Percentiles rank a stretch among this genome's conserved stretches.
phyloP scores from a whole-genome alignment of 2,113 vertebrate species.

The Ceuthmochares aereus region DNA sequence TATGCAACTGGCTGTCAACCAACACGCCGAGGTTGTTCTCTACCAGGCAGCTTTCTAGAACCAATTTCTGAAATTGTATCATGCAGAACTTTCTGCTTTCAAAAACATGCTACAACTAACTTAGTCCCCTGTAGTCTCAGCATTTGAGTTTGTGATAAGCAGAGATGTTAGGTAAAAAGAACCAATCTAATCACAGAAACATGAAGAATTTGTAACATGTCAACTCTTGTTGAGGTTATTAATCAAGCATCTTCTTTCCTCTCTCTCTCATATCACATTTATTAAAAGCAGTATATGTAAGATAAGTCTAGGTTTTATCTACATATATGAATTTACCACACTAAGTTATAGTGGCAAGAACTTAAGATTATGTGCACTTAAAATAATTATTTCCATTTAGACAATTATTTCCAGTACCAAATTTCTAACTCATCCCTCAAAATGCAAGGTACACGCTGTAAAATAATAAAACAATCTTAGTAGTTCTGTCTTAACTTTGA shows the following conservation, averaged over 20 bases:
- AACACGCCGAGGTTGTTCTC: too few species aligned
- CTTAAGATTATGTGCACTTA: not conserved
- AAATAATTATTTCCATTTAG: not conserved
- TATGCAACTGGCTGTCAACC: too few species aligned
- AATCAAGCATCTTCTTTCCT: not conserved
- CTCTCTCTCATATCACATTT: not conserved
- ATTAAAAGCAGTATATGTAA: not conserved
- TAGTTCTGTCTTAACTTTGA: not conserved
- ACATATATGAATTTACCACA: not conserved
- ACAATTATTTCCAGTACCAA: not conserved
- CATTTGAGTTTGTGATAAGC: not conserved
- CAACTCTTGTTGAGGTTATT: not conserved
- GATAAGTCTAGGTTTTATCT: not conserved
- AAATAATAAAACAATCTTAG: not conserved
- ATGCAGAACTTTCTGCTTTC: not conserved
- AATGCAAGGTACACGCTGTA: not conserved
- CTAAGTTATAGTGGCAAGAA: not conserved
- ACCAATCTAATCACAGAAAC: not conserved
- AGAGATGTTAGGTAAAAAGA: not conserved
- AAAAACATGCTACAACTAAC: not conserved
- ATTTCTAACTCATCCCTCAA: not conserved
- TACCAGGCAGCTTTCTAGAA: not conserved
- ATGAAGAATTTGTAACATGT: not conserved
- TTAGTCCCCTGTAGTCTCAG: not conserved
- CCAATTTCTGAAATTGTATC: not conserved